Percentiles rank a stretch among this genome's conserved stretches.
These are phyloP conservation scores for Bubo blakistoni DNA, from an alignment of 2,113 vertebrate genomes.

Conservation along the genomic window DNA sequence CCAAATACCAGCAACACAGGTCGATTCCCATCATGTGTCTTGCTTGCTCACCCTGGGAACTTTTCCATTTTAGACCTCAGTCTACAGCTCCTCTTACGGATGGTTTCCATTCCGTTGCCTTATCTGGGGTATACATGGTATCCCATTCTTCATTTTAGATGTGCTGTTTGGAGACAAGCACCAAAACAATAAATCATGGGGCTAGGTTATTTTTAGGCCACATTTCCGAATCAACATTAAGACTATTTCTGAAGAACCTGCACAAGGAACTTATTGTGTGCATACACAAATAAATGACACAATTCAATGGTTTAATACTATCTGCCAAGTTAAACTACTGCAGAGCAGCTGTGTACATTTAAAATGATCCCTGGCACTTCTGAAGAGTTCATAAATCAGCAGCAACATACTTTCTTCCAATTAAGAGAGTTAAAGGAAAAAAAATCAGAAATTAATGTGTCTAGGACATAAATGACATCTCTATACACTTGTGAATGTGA, in stretches of 20 bases:
- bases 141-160: slow-evolving; percentile 66
- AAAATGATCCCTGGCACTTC: slow-evolving; percentile 77
- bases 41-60: slow-evolving; percentile 20
- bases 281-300: slow-evolving; percentile 82
- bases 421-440: slow-evolving; percentile 71
- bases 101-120: slow-evolving; percentile 44
- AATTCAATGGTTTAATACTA: slow-evolving; percentile 75
- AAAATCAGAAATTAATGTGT: slow-evolving; percentile 74
- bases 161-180: slow-evolving; percentile 60
- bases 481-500: slow-evolving; percentile 48
- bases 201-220: slow-evolving; percentile 57
- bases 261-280: slow-evolving; percentile 79
- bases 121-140: slow-evolving; percentile 42
- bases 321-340: slow-evolving; percentile 81
- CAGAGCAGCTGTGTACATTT: slow-evolving; percentile 80
- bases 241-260: slow-evolving; percentile 72
- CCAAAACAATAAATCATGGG: slow-evolving; percentile 69
- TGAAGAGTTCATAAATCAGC: slow-evolving; percentile 77
- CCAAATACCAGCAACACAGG: not conserved
- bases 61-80: slow-evolving; percentile 19
- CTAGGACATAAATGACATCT: slow-evolving; percentile 65
- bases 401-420: slow-evolving; percentile 75
- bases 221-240: slow-evolving; percentile 49
- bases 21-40: not conserved
- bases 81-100: not conserved